Base-by-base conservation (phyloP, 2,113 vertebrate genomes). In the Rhabdornis inornatus region DNA sequence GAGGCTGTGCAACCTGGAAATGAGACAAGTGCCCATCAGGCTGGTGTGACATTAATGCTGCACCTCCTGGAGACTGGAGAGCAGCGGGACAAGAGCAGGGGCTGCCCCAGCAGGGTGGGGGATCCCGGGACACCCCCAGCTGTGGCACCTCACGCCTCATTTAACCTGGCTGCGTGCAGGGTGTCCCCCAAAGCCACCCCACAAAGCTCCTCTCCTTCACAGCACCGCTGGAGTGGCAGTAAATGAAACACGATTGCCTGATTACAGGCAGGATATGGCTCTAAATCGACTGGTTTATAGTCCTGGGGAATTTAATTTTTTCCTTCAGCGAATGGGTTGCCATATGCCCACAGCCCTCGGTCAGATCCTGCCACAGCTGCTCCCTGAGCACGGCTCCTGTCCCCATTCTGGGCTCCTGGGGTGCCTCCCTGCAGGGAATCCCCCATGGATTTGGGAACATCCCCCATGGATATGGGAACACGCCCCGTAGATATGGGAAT, bases 241-340 rank as follows among this genome's bases (percentile, higher is more conserved):
- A 85, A 94, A 94, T 82, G 78, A 89, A 95, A 75, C 44, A 52
- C 45, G 79, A 44, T 56, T 79, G 84, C 89, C 92, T 69, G 72
- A 69, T 96, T 95, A 89, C 50, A 82, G 83, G 6, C 72, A 65
- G 91, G 81, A 92, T 95, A 91, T 61, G 2, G 4, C 82, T 94
- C 70, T 64, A 79, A 95, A 97, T 91, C 75, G 91, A 95, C 91
- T 96, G 91, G 13, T 96, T 95, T 95, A 94, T 94, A 83, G 95
- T 56, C 72, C 52, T 66, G 87, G 70, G 65, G 95, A 94, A 96
- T 96, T 94, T 87, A 55, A 83, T 84, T 92, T 87, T 56, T 94
- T 63, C 76, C 77, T 83, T 50, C 86, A 82, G 81, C 10, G 66
- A 78, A 79, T 47, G 84, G 59, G 55, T 82, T 82, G 89, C 94